Base-by-base conservation (phyloP, 64 coral and sea anemone species). In the Pocillopora damicornis region DNA sequence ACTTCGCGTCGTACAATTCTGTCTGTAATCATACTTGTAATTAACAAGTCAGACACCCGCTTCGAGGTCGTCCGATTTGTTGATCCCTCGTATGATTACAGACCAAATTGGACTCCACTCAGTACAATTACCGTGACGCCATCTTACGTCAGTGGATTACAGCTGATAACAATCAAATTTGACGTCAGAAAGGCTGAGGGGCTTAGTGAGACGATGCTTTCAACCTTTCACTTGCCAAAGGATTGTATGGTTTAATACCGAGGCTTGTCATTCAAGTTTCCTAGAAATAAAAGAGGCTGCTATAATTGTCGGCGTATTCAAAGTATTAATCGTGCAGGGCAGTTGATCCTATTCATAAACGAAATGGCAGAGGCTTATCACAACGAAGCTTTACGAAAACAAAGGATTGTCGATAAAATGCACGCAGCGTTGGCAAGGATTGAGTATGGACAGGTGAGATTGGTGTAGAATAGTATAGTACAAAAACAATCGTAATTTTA, bases 301-400 rank as follows among this genome's bases (percentile, higher is more conserved):
- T 51, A 2, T 51, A 51, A 51, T 51, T 51, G 42, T 51, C 42
- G 67, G 10, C 20, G 25, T 71, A 10, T n/a, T 71, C 20, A 9
- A 23, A 1, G 22, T 71, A 71, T 20, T 25, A 71, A 71, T 71
- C 67, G 7, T 51, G 42, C 42, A 6, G 67, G 18, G 9, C 18
- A n/a, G 20, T 11, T 23, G 11, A 11, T 11, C 67, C 20, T 11
- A n/a, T 11, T 9, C 9, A 75, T 14, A 45, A 85, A 25, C 34
- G 45, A 57, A 58, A 85, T 85, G 81, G 38, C 81, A 26, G 81
- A 85, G 72, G 37, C 81, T 58, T 85, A 85, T 85, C 81, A 85
- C 81, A 72, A 85, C 17, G 81, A 85, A 38, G 81, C 81, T 15
- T 45, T 85, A 20, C 18, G 81, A 12, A 85, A 85, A 58, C 81